Conservation (phyloP, 2,797 vertebrate genomes). For the Dendrocincla fuliginosa region DNA sequence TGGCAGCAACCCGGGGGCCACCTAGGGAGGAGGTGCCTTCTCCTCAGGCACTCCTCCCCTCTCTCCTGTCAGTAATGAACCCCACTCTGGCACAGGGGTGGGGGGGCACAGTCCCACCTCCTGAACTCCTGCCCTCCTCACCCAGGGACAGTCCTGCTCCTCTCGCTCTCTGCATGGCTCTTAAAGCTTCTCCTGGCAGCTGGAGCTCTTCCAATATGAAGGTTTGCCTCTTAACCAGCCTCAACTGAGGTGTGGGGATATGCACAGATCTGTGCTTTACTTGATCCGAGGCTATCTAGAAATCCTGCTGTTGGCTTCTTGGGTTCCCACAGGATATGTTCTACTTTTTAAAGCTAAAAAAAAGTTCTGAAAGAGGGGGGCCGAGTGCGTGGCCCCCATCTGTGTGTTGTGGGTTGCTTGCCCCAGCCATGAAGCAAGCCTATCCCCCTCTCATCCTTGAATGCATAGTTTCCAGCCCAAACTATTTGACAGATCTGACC, state of each 20-base stretch:
- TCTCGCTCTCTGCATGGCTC: not conserved
- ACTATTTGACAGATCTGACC: constrained; percentile 8
- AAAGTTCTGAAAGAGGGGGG: not conserved
- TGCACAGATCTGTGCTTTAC: not conserved
- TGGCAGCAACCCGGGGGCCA: fast-evolving
- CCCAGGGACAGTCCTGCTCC: not conserved
- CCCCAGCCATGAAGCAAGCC: not conserved
- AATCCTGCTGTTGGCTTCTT: not conserved
- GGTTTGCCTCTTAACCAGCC: not conserved
- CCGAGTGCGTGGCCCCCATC: not conserved
- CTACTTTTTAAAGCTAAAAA: not conserved
- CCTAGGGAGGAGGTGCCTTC: not conserved
- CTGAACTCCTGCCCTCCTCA: not conserved
- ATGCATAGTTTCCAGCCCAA: not conserved
- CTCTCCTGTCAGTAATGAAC: not conserved
- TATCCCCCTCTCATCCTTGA: not conserved
- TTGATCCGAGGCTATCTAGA: not conserved
- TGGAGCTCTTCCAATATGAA: not conserved
- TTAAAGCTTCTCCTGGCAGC: not conserved
- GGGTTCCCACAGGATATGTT: not conserved
- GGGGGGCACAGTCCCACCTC: not conserved
- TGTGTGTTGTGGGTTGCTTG: not conserved
- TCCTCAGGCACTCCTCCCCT: not conserved
- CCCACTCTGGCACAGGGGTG: not conserved
- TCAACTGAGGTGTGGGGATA: not conserved